Conservation (phyloP, 2,888 invertebrate genomes). For the Balanococcus diminutus region DNA sequence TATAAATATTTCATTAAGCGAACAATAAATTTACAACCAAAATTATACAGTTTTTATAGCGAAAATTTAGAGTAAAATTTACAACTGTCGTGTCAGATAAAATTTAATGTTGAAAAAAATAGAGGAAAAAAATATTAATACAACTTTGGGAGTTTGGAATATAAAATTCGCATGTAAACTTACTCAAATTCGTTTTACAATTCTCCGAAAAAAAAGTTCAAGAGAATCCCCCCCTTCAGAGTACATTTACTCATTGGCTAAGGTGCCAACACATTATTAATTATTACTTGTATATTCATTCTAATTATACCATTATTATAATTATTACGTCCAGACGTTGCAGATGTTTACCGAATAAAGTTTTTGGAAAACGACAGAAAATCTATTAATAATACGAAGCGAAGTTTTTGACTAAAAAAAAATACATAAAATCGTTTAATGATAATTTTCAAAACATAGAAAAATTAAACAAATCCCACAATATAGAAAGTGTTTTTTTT, state of each 20-base stretch:
- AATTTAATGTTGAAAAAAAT: not conserved
- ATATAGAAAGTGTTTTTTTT: no score
- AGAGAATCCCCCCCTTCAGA: no score
- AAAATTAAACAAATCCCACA: no score
- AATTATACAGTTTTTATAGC: no score
- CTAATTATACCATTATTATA: conserved; percentile 26
- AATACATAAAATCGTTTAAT: no score
- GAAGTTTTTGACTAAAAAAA: no score
- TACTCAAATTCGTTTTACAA: not conserved
- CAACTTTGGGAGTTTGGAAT: not conserved
- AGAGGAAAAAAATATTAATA: not conserved
- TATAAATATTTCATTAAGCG: no score
- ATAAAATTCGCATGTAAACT: not conserved
- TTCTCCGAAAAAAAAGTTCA: conserved; percentile 2
- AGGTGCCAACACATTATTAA: conserved; percentile 29
- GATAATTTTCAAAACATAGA: no score
- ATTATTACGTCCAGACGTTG: not conserved
- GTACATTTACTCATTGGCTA: not conserved
- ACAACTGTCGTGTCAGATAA: no score
- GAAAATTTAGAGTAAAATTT: no score
- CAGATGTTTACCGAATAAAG: not conserved
- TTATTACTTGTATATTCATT: not conserved
- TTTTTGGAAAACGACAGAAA: not conserved
- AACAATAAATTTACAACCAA: not conserved
- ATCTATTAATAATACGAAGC: not conserved